Conservation (phyloP, 1,140 invertebrate species). For the Lepidostoma basale region DNA sequence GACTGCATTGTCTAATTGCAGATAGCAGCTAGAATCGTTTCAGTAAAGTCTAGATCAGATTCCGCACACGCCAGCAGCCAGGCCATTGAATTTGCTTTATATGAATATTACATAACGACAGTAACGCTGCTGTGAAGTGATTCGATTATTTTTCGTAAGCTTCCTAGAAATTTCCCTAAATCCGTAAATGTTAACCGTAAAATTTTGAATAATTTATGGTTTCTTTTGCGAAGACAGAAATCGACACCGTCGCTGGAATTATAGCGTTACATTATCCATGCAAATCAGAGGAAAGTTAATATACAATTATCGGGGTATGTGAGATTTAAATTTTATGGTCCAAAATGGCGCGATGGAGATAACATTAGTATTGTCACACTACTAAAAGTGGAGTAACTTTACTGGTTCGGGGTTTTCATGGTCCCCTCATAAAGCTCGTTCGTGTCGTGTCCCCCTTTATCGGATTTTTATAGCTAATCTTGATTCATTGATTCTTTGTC, state of each 20-base stretch:
- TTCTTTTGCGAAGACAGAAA: too few relatives aligned
- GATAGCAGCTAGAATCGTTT: not conserved
- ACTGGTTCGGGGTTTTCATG: not conserved
- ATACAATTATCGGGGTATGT: not conserved
- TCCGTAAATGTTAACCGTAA: too few relatives aligned
- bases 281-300: not conserved
- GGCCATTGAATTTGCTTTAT: too few relatives aligned
- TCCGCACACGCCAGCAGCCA: not conserved
- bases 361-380: slow-evolving; percentile 7
- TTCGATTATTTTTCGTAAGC: too few relatives aligned
- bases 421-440: slow-evolving; percentile 21
- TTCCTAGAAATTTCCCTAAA: too few relatives aligned
- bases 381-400: not conserved
- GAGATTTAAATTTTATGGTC: not conserved
- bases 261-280: not conserved
- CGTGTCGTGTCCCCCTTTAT: slow-evolving; percentile 15
- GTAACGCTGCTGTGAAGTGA: too few relatives aligned
- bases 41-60: slow-evolving; percentile 4
- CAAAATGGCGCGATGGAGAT: slow-evolving; percentile 2
- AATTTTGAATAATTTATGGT: too few relatives aligned
- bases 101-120: too few relatives aligned
- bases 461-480: slow-evolving; percentile 26
- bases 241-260: not conserved
- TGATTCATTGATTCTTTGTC: slow-evolving; percentile 30
- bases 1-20: slow-evolving; percentile 7